Percentiles rank a stretch among this genome's conserved stretches.
These are phyloP conservation scores for Sinonovacula constricta DNA, from an alignment of 1,140 invertebrate genomes.

Conservation along the genomic window DNA sequence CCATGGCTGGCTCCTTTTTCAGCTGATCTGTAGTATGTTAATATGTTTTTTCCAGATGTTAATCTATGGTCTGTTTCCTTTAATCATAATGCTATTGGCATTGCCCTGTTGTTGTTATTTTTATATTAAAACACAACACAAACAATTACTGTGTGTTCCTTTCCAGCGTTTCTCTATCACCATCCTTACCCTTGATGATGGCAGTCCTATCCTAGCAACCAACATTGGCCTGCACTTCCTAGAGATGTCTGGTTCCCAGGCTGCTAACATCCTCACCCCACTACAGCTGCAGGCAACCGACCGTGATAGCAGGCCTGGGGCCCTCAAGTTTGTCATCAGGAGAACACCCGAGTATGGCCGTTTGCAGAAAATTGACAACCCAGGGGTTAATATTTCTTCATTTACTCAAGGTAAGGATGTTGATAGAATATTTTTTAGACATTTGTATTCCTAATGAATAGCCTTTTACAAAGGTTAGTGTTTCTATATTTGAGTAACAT, in stretches of 20 bases:
- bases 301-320: conserved; percentile 64
- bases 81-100: too few species aligned
- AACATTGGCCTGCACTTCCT: conserved; percentile 75
- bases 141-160: background rate
- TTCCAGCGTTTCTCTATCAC: conserved; percentile 70
- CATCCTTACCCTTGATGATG: conserved; percentile 72
- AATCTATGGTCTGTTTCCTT: too few species aligned
- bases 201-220: conserved; percentile 66
- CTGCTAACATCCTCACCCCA: conserved; percentile 68
- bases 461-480: too few species aligned
- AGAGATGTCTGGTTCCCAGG: conserved; percentile 56
- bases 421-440: too few species aligned
- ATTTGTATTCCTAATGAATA: too few species aligned
- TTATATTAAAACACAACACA: background rate
- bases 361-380: conserved; percentile 66
- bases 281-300: conserved; percentile 67
- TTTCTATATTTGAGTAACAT: too few species aligned
- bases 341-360: conserved; percentile 64
- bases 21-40: too few species aligned
- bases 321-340: conserved; percentile 68
- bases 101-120: background rate
- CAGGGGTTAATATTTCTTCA: conserved; percentile 58
- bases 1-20: too few species aligned
- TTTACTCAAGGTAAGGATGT: conserved; percentile 73
- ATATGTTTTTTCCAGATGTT: too few species aligned